Percentiles rank a stretch among this genome's conserved stretches.
Evolutionary conservation across 92 coral and sea anemone species (phyloP).

Genomic region (Palythoa heliodiscus): DNA sequence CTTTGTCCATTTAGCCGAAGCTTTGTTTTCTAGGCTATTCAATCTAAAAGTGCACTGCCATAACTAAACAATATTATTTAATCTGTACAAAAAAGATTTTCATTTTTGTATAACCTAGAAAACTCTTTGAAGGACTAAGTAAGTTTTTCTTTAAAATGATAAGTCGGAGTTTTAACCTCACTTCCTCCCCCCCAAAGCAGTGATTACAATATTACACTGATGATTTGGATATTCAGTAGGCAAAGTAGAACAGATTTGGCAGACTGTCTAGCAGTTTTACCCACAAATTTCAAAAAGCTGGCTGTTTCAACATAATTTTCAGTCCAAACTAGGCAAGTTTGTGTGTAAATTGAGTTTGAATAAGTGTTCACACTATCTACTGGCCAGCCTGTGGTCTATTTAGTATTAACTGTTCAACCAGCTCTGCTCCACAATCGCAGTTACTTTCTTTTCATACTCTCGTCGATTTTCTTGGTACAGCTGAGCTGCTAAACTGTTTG

Average conservation of each 20-base stretch:
- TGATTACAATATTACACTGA: background rate
- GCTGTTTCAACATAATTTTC: background rate
- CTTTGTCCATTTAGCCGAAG: background rate
- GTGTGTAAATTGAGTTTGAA: background rate
- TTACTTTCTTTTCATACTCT: conserved; percentile 97
- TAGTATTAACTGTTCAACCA: conserved; percentile 70
- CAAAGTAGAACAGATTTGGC: background rate
- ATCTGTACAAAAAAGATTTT: conserved; percentile 27
- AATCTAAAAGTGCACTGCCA: background rate
- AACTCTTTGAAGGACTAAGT: background rate
- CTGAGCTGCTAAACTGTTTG: conserved; percentile 99
- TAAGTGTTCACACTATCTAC: background rate
- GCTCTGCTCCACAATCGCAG: conserved; percentile 94
- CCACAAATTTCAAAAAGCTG: background rate
- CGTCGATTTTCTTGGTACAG: conserved; percentile 97
- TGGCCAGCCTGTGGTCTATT: background rate
- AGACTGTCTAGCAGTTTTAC: conserved; percentile 7
- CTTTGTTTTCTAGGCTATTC: background rate
- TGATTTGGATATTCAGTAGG: background rate
- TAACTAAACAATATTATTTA: conserved; percentile 26
- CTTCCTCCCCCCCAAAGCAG: background rate
- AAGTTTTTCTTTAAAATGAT: conserved; percentile 9
- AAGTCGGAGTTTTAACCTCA: background rate
- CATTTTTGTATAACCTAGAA: conserved; percentile 13
- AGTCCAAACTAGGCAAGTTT: background rate